Base-by-base conservation (phyloP, 2,888 invertebrate species). In the Caenorhabditis sulstoni region DNA sequence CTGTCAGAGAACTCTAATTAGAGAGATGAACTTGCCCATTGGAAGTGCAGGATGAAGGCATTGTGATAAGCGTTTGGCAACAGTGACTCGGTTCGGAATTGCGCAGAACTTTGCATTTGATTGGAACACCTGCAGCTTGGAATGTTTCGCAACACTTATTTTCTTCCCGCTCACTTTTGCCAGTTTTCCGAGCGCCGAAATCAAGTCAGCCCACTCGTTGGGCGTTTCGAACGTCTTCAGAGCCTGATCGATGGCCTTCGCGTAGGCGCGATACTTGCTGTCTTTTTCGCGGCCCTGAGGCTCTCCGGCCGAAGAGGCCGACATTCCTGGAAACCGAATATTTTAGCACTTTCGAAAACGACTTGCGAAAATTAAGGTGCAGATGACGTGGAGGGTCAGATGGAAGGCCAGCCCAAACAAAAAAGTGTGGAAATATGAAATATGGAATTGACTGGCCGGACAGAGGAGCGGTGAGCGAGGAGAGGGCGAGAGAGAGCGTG, bases 161-260 rank as follows among this genome's bases (percentile, higher is more conserved):
- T 41, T 11, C 20, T 20, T 39, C 22, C 14, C 20, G 16, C 87
- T 85, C 92, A 95, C 95, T 93, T 96, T 96, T 91, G 95, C 95
- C 41, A 96, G 92, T 91, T 96, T 96, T 59, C 94, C 95, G 39
- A 96, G 92, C 5, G 95, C 95, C 66, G 95, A 94, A 88, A 96
- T 96, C 62, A 96, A 92, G 92, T 96, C 96, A 68, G 96, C 95
- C 96, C 96, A 96, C 93, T 96, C 96, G 87, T 94, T 94, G n/a
- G 95, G 95, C 90, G 94, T 94, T 90, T 96, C 96, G 92, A 96
- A 96, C 91, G 94, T 94, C 90, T 94, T 95, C 80, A 96, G 92
- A 16, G 95, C 95, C 91, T 95, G 95, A 90, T 96, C 96, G 65
- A 96, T 94, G 81, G 94, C 93, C 52, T 94, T 93, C 83, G 94